Base-by-base conservation (phyloP, 2,888 invertebrate genomes). In the Graphium colonna region DNA sequence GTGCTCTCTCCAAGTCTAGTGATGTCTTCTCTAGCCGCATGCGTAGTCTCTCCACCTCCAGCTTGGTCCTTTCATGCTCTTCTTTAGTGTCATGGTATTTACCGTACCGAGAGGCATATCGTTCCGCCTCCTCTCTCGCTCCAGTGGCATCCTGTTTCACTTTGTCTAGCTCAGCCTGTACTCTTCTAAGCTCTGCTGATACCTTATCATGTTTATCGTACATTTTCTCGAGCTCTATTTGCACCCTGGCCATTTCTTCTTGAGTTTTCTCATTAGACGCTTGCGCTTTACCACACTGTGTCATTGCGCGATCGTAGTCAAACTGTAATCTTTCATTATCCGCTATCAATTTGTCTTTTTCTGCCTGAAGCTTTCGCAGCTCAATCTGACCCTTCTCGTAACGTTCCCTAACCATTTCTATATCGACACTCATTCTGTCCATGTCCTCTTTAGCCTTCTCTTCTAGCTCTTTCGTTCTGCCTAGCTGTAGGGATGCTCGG, bases 371-470 rank as follows among this genome's bases (percentile, higher is more conserved):
- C 52, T 96, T 91, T 64, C 97, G 91, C 43, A 96, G 81, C 82
- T 97, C 97, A 55, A 95, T 94, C 78, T 96, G 96, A 10, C 95
- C 91, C 79, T 97, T 97, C 69, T 97, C 97, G 73, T 96, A 96
- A 47, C 96, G 92, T 66, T 97, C 97, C 43, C 96, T 92, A 59
- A 96, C 93, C 92, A 97, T 95, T 77, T 97, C 96, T 18, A 96
- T 91, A 68, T 97, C 97, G 49, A 95, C 93, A 63, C 92, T 87
- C 63, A 95, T 75, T 63, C 95, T 91, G 67, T 95, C 95, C 72
- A 95, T 90, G 64, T 95, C 95, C 72, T 95, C 95, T 69, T 97
- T 96, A 21, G 95, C 94, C 75, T 97, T 97, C 64, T 97, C 97
- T 85, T 97, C 97, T 66, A 94, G 92, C 79, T 97, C 97, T 79